Conservation (phyloP, 2,888 invertebrate species). For the Epiblema foenella region DNA sequence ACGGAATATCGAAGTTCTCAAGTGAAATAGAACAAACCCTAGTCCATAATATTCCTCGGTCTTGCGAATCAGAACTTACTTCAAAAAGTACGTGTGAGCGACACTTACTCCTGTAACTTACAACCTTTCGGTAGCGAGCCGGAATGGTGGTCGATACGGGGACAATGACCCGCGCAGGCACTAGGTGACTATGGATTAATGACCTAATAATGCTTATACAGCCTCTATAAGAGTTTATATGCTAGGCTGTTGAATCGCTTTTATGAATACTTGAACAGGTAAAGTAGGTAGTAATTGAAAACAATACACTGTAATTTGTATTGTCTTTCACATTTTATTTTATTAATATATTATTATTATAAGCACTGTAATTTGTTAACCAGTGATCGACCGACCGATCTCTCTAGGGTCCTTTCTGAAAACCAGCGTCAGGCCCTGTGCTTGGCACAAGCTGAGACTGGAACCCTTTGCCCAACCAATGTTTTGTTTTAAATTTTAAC, state of each 20-base stretch:
- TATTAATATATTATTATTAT: too few species aligned
- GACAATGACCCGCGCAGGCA: slow-evolving; percentile 34
- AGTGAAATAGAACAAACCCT: not conserved
- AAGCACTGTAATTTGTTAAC: too few species aligned
- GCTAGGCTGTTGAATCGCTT: not conserved
- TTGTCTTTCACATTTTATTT: too few species aligned
- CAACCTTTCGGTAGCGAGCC: not conserved
- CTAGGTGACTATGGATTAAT: slow-evolving; percentile 33
- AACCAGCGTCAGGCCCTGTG: too few species aligned
- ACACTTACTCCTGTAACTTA: not conserved
- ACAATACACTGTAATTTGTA: too few species aligned
- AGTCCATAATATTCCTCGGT: slow-evolving; percentile 2
- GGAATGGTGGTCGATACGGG: slow-evolving; percentile 38
- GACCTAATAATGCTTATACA: slow-evolving; percentile 24
- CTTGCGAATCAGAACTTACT: not conserved
- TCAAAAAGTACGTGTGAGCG: too few species aligned
- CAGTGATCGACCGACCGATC: too few species aligned
- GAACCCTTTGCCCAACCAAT: too few species aligned
- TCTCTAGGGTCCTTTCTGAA: too few species aligned
- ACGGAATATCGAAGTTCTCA: not conserved
- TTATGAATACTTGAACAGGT: not conserved
- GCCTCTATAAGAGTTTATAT: slow-evolving; percentile 1
- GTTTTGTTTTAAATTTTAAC: too few species aligned
- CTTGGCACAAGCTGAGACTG: too few species aligned
- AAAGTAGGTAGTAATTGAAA: not conserved